Percentiles rank a stretch among this genome's conserved stretches.
phyloP scores from a whole-genome alignment of 2,797 vertebrate genomes.

The Discoglossus pictus region DNA sequence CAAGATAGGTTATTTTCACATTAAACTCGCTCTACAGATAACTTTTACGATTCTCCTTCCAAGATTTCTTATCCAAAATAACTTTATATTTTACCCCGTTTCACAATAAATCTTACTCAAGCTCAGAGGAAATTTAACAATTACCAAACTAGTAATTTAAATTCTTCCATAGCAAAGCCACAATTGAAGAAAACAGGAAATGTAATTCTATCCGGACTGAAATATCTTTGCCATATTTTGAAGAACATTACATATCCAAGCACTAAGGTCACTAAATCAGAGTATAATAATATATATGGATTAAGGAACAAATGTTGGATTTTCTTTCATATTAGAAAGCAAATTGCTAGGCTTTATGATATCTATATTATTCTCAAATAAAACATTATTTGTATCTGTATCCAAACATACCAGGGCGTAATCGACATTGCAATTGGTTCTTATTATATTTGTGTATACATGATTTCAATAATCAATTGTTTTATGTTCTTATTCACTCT shows the following conservation, averaged over 20 bases:
- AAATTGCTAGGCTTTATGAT: slow-evolving; percentile 52
- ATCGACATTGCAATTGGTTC: not conserved
- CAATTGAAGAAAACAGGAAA: slow-evolving; percentile 42
- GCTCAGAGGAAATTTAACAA: slow-evolving; percentile 48
- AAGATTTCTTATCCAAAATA: slow-evolving; percentile 36
- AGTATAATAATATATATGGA: slow-evolving; percentile 26
- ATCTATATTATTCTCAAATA: not conserved
- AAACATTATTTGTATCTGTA: too few species aligned
- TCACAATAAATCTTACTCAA: slow-evolving; percentile 47
- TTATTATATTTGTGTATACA: slow-evolving; percentile 28
- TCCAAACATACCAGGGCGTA: too few species aligned
- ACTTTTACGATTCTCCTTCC: slow-evolving; percentile 26
- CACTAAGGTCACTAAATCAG: slow-evolving; percentile 29
- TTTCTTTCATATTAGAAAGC: slow-evolving; percentile 50
- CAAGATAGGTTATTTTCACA: slow-evolving; percentile 43
- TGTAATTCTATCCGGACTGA: slow-evolving; percentile 35
- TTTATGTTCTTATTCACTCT: slow-evolving; percentile 8
- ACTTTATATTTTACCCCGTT: slow-evolving; percentile 31
- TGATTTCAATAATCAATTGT: slow-evolving; percentile 44
- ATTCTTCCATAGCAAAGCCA: slow-evolving; percentile 45
- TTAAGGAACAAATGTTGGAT: slow-evolving; percentile 9
- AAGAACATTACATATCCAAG: slow-evolving; percentile 32
- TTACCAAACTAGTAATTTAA: slow-evolving; percentile 45
- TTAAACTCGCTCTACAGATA: slow-evolving; percentile 46
- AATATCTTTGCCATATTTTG: slow-evolving; percentile 38